Percentiles rank a stretch among this genome's conserved stretches.
Evolutionary conservation across 2,113 vertebrate species (phyloP).

Genomic region (Vulpes vulpes): DNA sequence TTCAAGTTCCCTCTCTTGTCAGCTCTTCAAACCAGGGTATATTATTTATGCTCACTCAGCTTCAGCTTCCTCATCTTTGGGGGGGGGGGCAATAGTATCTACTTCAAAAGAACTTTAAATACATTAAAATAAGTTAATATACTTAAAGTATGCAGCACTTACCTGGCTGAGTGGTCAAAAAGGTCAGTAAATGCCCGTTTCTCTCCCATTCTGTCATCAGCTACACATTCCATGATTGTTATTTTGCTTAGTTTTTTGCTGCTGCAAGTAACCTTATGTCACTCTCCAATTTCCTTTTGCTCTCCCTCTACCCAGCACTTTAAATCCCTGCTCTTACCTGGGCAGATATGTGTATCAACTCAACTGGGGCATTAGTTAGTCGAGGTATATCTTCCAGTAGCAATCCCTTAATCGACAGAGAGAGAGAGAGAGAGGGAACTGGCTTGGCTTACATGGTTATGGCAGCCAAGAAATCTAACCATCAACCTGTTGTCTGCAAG

Average conservation of each 20-base stretch:
- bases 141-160: background rate
- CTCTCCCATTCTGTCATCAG: background rate
- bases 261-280: background rate
- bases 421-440: background rate
- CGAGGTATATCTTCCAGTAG: background rate
- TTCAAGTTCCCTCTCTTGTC: background rate
- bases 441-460: background rate
- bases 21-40: background rate
- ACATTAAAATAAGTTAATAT: background rate
- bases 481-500: background rate
- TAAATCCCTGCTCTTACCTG: conserved; percentile 27
- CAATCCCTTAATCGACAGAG: background rate
- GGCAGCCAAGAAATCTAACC: no score
- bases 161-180: background rate
- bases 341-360: background rate
- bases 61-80: background rate
- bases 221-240: background rate
- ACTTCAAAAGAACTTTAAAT: background rate
- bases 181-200: background rate
- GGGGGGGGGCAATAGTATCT: background rate
- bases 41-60: background rate
- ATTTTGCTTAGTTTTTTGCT: background rate
- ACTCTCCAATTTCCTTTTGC: background rate
- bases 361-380: background rate
- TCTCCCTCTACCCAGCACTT: conserved; percentile 10